Evolutionary conservation across 2,797 vertebrate species (phyloP), one percentile per base, ranked within the genome.

Genomic region (Lophura swinhoii): DNA sequence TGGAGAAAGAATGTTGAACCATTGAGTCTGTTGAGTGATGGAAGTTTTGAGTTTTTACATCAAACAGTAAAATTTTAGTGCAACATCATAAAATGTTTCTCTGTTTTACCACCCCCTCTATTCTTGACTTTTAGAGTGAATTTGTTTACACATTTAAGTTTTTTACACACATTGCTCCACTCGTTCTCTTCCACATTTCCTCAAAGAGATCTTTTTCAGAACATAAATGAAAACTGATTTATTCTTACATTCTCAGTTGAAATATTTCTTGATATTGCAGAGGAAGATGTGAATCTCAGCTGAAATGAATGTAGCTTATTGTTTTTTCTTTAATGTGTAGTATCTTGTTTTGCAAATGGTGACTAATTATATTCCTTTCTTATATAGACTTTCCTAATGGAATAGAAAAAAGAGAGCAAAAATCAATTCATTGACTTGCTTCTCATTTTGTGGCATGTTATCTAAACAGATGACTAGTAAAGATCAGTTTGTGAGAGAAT

Each of bases 291-390:
- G 12, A 67, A 63, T 76, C 66, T 66, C 14, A 63, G 16, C 41
- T 44, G 63, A 6, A 72, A 78, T 83, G 59, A 62, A 78, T 64
- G 77, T 33, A 84, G 12, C 56, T 51, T 59, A 16, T 46, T 88
- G 64, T 20, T 43, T 63, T 95, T 90, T 91, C 55, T 92, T 86
- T 96, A 82, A 44, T 89, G 66, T 81, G 49, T 75, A 67, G 59
- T 87, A 23, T 59, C 33, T 83, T 75, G 39, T 77, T 86, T 70
- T 85, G 31, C 67, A 29, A 62, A 24, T 70, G 26, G 37, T 22
- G 49, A 53, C 49, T 53, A 41, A 53, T 31, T 51, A 23, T 51
- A 43, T 46, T 44, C 39, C 43, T 6, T n/a, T 80, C 56, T n/a
- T 12, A 22, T 35, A 3, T 9, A 51, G 48, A 41, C 43, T 29